Evolutionary conservation across 2,888 invertebrate genomes (phyloP).

Genomic region (Oscheius myriophilus): DNA sequence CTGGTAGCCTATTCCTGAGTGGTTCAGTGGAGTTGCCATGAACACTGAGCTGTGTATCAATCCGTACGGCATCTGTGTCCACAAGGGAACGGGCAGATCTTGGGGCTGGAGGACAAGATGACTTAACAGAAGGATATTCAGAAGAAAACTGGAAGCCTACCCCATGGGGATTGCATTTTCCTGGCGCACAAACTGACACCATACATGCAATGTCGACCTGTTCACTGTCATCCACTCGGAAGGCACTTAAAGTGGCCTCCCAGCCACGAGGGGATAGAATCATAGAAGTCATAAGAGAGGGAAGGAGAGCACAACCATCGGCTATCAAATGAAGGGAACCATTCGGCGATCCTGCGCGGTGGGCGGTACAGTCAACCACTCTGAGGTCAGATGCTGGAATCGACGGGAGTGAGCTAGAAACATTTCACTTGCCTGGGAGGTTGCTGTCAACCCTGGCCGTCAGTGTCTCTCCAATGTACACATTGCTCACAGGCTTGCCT

Average conservation of each 20-base stretch:
- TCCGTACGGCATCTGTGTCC: constrained; percentile 19
- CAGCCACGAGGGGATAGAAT: constrained; percentile 48
- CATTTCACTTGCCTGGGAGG: constrained; percentile 46
- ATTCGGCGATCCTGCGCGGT: constrained; percentile 54
- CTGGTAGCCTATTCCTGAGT: neutral
- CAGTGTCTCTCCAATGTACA: constrained; percentile 66
- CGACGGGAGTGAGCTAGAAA: neutral
- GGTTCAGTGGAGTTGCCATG: constrained; percentile 6
- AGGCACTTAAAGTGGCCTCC: constrained; percentile 66
- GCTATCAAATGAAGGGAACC: constrained; percentile 64
- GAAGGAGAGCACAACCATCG: constrained; percentile 68
- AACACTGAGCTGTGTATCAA: constrained; percentile 28
- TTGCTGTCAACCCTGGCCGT: constrained; percentile 62
- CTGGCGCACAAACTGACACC: constrained; percentile 38
- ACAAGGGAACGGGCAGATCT: constrained; percentile 24
- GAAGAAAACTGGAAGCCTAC: constrained; percentile 1
- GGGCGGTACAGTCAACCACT: constrained; percentile 67
- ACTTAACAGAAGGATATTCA: constrained; percentile 4
- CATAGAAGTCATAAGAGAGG: constrained; percentile 67
- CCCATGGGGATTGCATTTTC: constrained; percentile 3
- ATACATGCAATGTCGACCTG: constrained; percentile 55
- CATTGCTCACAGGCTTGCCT: constrained; percentile 61
- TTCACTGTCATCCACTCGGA: constrained; percentile 68
- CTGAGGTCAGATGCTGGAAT: constrained; percentile 52
- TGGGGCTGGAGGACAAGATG: constrained; percentile 26